Conservation (phyloP, 1,140 invertebrate species). For the Drosophila truncata region DNA sequence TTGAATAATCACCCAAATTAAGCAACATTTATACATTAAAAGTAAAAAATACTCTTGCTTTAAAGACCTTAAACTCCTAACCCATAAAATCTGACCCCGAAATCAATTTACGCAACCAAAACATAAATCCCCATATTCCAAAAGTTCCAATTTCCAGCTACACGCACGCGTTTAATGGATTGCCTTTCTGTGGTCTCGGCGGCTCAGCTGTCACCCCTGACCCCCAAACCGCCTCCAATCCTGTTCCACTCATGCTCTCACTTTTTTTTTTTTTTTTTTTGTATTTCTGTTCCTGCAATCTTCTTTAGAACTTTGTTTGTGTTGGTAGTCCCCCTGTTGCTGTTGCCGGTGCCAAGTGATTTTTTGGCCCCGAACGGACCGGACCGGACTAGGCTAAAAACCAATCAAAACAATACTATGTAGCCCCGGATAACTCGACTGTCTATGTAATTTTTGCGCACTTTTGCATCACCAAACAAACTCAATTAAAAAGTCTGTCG, state of each 20-base stretch:
- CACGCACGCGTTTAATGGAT: conserved; percentile 55
- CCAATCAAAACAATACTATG: conserved; percentile 78
- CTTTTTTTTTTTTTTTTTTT: not conserved
- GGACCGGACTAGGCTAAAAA: conserved; percentile 64
- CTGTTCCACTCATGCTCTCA: not conserved
- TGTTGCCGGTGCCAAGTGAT: conserved; percentile 47
- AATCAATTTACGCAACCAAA: conserved; percentile 46
- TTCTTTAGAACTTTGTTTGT: conserved; percentile 23
- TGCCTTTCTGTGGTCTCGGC: conserved; percentile 57
- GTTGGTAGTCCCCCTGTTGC: conserved; percentile 7
- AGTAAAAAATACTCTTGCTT: not conserved
- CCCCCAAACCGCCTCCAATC: not conserved
- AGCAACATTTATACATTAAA: not conserved
- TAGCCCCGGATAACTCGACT: conserved; percentile 44
- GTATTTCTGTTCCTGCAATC: conserved; percentile 7
- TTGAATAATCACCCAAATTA: not conserved
- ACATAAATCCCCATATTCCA: conserved; percentile 46
- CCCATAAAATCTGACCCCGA: conserved; percentile 26
- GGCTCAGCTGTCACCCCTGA: conserved; percentile 54
- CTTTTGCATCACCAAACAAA: conserved; percentile 83
- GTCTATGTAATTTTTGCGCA: conserved; percentile 81
- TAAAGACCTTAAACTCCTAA: conserved; percentile 13
- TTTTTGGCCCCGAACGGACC: conserved; percentile 35
- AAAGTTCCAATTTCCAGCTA: conserved; percentile 47
- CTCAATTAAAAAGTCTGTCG: conserved; percentile 83